A percentile compares a stretch with the other conserved stretches of the same genome.
Conservation (phyloP, 2,113 vertebrate species). For the Paradoxurus hermaphroditus region DNA sequence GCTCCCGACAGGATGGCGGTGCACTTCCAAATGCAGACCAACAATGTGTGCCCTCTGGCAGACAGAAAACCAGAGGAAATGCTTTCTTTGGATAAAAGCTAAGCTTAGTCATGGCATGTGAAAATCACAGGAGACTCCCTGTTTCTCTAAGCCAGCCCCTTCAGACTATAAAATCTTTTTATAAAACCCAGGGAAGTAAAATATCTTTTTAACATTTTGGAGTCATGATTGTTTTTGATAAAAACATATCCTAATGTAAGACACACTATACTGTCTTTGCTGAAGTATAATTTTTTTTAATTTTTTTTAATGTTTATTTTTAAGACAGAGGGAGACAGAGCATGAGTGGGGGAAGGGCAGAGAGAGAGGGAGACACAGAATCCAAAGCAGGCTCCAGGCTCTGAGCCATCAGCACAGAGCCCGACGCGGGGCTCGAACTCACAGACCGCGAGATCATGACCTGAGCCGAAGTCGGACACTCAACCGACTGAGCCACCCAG, state of each 20-base stretch:
- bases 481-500: too few relatives aligned
- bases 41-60: background rate
- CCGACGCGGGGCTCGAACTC: too few relatives aligned
- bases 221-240: background rate
- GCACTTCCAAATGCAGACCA: background rate
- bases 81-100: background rate
- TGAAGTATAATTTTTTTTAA: background rate
- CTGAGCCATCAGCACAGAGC: too few relatives aligned
- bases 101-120: background rate
- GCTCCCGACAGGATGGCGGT: background rate
- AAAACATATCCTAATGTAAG: background rate
- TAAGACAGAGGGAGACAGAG: too few relatives aligned
- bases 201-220: background rate
- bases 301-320: too few relatives aligned
- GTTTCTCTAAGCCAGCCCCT: background rate
- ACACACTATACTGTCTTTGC: background rate
- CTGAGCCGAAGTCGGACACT: too few relatives aligned
- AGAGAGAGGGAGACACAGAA: too few relatives aligned
- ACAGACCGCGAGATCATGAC: too few relatives aligned
- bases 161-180: too few relatives aligned
- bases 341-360: too few relatives aligned
- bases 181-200: background rate
- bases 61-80: background rate
- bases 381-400: too few relatives aligned
- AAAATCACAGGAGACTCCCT: background rate